Percentiles rank a stretch among this genome's conserved stretches.
These are phyloP conservation scores for Chaetodon trifascialis DNA, from an alignment of 2,113 vertebrate species.

Conservation along the genomic window DNA sequence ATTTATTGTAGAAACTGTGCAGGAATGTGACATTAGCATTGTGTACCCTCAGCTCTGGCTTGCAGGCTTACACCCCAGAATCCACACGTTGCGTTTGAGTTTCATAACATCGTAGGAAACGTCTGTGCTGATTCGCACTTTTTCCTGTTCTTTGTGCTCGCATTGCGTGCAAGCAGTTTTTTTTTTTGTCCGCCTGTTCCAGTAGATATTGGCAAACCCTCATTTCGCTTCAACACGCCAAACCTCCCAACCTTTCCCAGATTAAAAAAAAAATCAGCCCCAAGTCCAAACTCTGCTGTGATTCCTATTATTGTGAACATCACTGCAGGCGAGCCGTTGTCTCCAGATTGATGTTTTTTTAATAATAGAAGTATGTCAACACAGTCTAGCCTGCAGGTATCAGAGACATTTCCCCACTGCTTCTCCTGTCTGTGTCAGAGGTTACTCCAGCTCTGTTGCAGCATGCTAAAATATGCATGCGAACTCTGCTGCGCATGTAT, in stretches of 20 bases:
- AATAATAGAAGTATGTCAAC: constrained; percentile 71
- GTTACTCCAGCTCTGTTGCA: constrained; percentile 24
- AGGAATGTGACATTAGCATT: neutral
- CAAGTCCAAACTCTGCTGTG: constrained; percentile 4
- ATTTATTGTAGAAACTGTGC: constrained; percentile 12
- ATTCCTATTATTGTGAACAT: constrained; percentile 36
- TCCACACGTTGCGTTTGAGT: neutral
- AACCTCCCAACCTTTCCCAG: neutral
- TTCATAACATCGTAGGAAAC: neutral
- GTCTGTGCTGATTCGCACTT: neutral
- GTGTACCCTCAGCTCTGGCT: neutral
- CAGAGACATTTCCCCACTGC: constrained; percentile 17
- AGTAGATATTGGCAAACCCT: constrained; percentile 29
- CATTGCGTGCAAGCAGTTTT: constrained; percentile 34
- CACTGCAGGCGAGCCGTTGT: constrained; percentile 37
- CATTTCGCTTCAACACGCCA: constrained; percentile 48
- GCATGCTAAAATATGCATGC: constrained; percentile 51
- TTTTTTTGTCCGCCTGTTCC: neutral
- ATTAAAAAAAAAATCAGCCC: constrained; percentile 12
- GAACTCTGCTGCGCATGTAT: neutral
- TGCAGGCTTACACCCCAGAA: neutral
- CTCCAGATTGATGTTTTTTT: constrained; percentile 61
- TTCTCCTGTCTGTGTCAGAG: constrained; percentile 13
- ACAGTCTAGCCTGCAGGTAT: constrained; percentile 50
- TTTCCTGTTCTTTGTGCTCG: neutral